phyloP scores from a whole-genome alignment of 2,888 invertebrate species.

The Pyrrhia umbra region DNA sequence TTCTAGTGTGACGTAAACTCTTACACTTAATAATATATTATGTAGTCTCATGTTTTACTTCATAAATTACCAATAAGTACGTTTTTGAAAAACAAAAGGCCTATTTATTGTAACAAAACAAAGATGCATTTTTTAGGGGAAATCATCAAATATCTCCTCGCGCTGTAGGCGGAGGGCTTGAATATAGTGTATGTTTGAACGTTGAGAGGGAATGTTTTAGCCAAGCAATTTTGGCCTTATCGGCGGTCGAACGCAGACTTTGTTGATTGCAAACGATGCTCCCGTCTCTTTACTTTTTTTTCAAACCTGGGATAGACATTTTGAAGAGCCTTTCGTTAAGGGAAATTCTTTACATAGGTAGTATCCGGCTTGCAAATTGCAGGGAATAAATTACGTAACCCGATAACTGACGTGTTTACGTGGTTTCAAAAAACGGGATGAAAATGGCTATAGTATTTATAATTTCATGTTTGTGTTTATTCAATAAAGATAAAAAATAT shows the following conservation, averaged over 20 bases:
- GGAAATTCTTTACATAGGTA: constrained; percentile 17
- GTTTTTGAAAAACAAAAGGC: no score
- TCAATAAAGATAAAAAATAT: no score
- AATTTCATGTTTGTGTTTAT: neutral
- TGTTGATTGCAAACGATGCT: constrained; percentile 29
- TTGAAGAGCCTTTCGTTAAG: constrained; percentile 29
- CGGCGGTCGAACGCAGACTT: neutral
- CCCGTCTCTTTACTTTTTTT: constrained; percentile 4
- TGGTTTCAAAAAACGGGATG: neutral
- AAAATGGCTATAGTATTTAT: no score
- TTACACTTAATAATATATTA: no score
- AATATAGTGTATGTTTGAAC: neutral
- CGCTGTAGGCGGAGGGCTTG: no score
- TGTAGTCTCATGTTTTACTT: no score
- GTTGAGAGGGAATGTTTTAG: neutral
- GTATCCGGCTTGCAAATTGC: constrained; percentile 1
- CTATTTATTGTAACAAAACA: no score
- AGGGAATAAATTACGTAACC: neutral
- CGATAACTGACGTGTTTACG: neutral
- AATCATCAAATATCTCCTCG: no score
- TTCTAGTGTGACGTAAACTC: no score
- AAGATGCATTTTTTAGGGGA: no score
- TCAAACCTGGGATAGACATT: constrained; percentile 17
- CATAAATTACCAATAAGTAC: no score
- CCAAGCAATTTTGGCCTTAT: neutral